phyloP scores from a whole-genome alignment of 2,888 invertebrate genomes.

The Drosophila rellima region DNA sequence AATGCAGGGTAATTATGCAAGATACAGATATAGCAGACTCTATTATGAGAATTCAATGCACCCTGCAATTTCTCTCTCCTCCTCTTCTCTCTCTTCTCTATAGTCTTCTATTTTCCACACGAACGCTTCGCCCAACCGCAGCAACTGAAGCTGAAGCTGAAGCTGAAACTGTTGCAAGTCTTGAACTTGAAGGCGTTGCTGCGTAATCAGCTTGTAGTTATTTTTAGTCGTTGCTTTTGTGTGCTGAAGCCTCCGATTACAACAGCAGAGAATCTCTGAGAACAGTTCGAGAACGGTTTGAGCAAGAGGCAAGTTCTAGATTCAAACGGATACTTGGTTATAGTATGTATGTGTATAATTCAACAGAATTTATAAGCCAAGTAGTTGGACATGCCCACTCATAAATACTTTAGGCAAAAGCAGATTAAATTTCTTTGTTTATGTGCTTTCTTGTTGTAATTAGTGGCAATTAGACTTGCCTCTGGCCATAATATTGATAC shows the following conservation, averaged over 20 bases:
- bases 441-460: slow-evolving; percentile 30
- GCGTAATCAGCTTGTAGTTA: slow-evolving; percentile 60
- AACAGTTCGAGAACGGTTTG: not conserved
- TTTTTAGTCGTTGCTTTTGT: slow-evolving; percentile 36
- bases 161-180: slow-evolving; percentile 9
- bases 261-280: not conserved
- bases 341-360: slow-evolving; percentile 1
- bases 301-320: not conserved
- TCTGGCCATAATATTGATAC: slow-evolving; percentile 20
- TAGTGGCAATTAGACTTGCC: slow-evolving; percentile 17
- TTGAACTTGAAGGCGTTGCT: slow-evolving; percentile 55
- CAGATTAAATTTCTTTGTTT: slow-evolving; percentile 13
- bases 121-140: slow-evolving; percentile 44
- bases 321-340: not conserved
- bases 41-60: slow-evolving; percentile 27
- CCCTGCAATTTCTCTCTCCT: not conserved
- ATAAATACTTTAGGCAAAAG: slow-evolving; percentile 28
- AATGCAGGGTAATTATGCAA: slow-evolving; percentile 13
- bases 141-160: not conserved
- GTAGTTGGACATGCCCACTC: slow-evolving; percentile 11
- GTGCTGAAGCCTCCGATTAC: slow-evolving; percentile 27
- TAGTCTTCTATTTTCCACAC: slow-evolving; percentile 38
- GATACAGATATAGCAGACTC: slow-evolving; percentile 8
- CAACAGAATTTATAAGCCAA: slow-evolving; percentile 28
- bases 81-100: not conserved